These are phyloP conservation scores for Nematostella vectensis DNA, from an alignment of 92 coral and sea anemone species.

Conservation along the genomic window DNA sequence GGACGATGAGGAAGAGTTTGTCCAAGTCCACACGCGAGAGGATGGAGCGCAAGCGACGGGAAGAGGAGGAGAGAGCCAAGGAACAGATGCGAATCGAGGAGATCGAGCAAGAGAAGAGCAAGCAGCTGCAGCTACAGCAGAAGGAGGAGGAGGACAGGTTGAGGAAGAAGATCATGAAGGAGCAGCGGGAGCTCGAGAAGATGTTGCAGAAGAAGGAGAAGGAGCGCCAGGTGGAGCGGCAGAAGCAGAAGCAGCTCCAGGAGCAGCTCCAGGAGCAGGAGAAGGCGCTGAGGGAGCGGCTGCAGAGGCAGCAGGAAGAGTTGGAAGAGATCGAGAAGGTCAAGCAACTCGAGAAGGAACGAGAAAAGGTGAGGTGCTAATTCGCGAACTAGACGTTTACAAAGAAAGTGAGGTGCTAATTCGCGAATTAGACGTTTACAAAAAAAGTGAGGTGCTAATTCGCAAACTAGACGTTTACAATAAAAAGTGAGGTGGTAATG, in stretches of 20 bases:
- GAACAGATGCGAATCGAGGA: constrained; percentile 70
- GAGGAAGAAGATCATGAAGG: constrained; percentile 72
- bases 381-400: too few relatives aligned
- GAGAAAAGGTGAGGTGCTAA: constrained; percentile 33
- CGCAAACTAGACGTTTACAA: too few relatives aligned
- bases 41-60: constrained; percentile 80
- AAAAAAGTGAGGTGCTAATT: too few relatives aligned
- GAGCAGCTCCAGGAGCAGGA: constrained; percentile 72
- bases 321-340: constrained; percentile 81
- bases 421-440: too few relatives aligned
- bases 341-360: constrained; percentile 65
- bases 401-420: too few relatives aligned
- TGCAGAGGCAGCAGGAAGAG: constrained; percentile 66
- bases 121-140: constrained; percentile 36
- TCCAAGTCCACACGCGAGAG: constrained; percentile 97
- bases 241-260: constrained; percentile 77
- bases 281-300: constrained; percentile 61
- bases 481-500: too few relatives aligned
- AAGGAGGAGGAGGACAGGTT: constrained; percentile 62
- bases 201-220: constrained; percentile 86
- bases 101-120: constrained; percentile 49
- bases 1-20: constrained; percentile 82
- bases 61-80: constrained; percentile 62
- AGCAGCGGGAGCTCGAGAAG: constrained; percentile 71
- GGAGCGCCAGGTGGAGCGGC: constrained; percentile 71